Evolutionary conservation across 2,888 invertebrate genomes (phyloP).

Genomic region (Bugula neritina): DNA sequence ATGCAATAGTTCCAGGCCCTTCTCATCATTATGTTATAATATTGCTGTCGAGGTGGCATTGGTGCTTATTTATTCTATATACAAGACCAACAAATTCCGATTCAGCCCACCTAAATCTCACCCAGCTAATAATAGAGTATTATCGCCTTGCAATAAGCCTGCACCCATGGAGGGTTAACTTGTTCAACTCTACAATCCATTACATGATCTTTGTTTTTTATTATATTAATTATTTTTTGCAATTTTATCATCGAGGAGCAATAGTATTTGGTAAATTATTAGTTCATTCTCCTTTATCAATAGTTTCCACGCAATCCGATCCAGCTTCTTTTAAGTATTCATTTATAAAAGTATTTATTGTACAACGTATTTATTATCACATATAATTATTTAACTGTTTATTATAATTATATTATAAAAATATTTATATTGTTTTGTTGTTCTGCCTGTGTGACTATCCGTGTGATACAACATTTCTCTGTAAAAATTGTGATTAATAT

Average conservation of each 20-base stretch:
- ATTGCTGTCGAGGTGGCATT: background rate
- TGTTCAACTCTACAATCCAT: background rate
- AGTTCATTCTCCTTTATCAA: background rate
- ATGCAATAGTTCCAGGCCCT: background rate
- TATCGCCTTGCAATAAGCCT: background rate
- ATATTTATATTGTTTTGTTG: background rate
- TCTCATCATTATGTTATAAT: too few relatives aligned
- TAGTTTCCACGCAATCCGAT: conserved; percentile 25
- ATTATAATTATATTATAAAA: background rate
- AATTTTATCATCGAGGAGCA: background rate
- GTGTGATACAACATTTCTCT: too few relatives aligned
- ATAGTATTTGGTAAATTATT: background rate
- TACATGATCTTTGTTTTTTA: background rate
- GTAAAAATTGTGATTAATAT: too few relatives aligned
- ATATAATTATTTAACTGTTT: background rate
- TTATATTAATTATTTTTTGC: background rate
- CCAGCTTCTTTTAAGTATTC: conserved; percentile 12
- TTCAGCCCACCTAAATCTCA: too few relatives aligned
- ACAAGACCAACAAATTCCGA: too few relatives aligned
- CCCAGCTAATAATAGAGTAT: too few relatives aligned
- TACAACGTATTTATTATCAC: background rate
- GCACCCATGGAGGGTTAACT: background rate
- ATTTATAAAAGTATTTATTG: background rate
- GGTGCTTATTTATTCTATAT: background rate
- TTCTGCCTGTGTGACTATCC: background rate